Conservation (phyloP, 37 sponge, comb jelly and placozoan genomes). For the Agelas oroides region DNA sequence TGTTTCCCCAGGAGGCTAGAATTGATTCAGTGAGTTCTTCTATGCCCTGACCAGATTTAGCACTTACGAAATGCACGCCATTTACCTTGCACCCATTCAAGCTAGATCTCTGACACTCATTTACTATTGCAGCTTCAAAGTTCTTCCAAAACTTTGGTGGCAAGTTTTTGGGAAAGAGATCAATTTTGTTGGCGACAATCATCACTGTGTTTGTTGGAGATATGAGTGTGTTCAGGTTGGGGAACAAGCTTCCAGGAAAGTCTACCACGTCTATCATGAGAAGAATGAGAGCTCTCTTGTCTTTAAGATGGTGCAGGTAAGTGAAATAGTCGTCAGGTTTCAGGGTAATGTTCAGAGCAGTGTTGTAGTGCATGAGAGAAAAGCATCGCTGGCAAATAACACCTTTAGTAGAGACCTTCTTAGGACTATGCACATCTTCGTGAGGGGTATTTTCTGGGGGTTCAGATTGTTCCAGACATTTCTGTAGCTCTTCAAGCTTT, state of each 20-base stretch:
- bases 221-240: conserved; percentile 52
- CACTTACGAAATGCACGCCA: conserved; percentile 73
- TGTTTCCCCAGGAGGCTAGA: conserved; percentile 66
- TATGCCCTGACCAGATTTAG: conserved; percentile 69
- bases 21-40: conserved; percentile 50
- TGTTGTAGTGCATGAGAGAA: conserved; percentile 81
- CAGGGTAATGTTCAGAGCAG: conserved; percentile 64
- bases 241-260: conserved; percentile 84
- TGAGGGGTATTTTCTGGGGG: background rate
- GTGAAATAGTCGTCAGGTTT: conserved; percentile 67
- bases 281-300: conserved; percentile 71
- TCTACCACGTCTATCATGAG: conserved; percentile 82
- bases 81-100: conserved; percentile 39
- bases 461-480: background rate
- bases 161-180: conserved; percentile 51
- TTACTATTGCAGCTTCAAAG: conserved; percentile 21
- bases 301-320: conserved; percentile 44
- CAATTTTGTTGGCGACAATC: conserved; percentile 86
- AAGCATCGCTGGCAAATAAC: conserved; percentile 83
- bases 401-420: background rate
- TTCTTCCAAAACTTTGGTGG: conserved; percentile 11
- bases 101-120: conserved; percentile 25
- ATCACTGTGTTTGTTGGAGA: conserved; percentile 37
- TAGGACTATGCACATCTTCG: background rate
- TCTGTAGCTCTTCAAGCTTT: conserved; percentile 15